Evolutionary conservation across 1,140 invertebrate species (phyloP).

Genomic region (Cryptotermes secundus): DNA sequence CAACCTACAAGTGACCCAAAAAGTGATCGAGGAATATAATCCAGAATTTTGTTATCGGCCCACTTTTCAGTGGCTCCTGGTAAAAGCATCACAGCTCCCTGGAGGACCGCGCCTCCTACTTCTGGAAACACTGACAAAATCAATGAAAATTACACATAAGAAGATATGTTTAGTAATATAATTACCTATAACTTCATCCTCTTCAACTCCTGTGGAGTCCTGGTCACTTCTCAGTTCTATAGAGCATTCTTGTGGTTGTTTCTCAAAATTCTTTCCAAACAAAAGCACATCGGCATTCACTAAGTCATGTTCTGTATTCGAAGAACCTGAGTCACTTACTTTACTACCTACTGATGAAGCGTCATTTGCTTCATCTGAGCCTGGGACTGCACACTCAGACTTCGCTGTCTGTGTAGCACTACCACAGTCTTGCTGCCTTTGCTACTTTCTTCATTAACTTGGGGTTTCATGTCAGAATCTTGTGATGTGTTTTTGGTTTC

Average conservation of each 20-base stretch:
- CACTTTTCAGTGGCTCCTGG: too few relatives aligned
- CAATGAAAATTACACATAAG: too few relatives aligned
- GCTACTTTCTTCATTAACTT: not conserved
- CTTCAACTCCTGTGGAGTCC: slow-evolving; percentile 76
- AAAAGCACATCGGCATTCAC: slow-evolving; percentile 51
- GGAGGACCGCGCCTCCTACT: too few relatives aligned
- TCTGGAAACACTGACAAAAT: too few relatives aligned
- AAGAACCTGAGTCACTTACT: not conserved
- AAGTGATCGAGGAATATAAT: too few relatives aligned
- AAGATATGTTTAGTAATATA: not conserved
- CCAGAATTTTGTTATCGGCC: too few relatives aligned
- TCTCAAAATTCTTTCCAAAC: slow-evolving; percentile 56
- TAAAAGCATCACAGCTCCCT: too few relatives aligned
- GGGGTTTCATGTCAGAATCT: not conserved
- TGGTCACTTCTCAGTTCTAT: slow-evolving; percentile 70
- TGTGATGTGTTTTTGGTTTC: slow-evolving; percentile 18
- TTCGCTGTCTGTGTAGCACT: not conserved
- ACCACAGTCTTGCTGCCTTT: not conserved
- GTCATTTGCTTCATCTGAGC: not conserved
- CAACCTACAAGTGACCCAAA: too few relatives aligned
- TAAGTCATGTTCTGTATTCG: not conserved
- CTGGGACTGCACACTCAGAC: not conserved
- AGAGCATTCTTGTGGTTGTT: slow-evolving; percentile 51
- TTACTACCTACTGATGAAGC: not conserved
- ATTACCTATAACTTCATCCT: slow-evolving; percentile 55